phyloP scores from a whole-genome alignment of 2,797 vertebrate species.

The Gymnodraco acuticeps region DNA sequence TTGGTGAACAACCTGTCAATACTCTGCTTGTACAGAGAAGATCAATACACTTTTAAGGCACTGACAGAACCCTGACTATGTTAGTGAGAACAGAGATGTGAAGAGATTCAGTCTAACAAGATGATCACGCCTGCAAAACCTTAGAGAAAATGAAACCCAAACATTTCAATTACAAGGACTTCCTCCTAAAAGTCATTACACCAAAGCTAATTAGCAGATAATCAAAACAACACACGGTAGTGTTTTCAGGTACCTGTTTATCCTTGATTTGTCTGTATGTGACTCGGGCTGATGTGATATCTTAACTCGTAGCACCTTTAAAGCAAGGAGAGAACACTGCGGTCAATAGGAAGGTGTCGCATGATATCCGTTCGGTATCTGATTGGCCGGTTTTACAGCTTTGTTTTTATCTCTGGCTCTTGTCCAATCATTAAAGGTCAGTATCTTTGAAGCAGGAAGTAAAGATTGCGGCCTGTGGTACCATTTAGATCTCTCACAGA shows the following conservation, averaged over 20 bases:
- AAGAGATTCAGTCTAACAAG: conserved; percentile 37
- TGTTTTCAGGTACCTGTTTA: conserved; percentile 44
- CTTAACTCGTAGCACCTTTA: conserved; percentile 45
- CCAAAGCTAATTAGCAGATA: conserved; percentile 61
- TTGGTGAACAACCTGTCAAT: conserved; percentile 53
- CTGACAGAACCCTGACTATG: conserved; percentile 25
- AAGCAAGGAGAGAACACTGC: conserved; percentile 20
- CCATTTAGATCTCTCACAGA: conserved; percentile 87
- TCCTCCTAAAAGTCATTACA: conserved; percentile 58
- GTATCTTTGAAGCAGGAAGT: conserved; percentile 84
- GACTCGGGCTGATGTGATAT: conserved; percentile 40
- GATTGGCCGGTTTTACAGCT: conserved; percentile 73
- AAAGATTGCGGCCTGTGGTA: conserved; percentile 75
- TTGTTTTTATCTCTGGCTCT: conserved; percentile 66
- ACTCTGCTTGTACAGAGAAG: conserved; percentile 41
- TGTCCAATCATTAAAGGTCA: conserved; percentile 81
- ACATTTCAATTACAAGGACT: conserved; percentile 44
- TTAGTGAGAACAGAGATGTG: conserved; percentile 39
- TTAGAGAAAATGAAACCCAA: conserved; percentile 28
- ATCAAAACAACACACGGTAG: conserved; percentile 41
- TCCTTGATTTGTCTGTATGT: conserved; percentile 46
- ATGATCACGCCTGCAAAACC: conserved; percentile 25
- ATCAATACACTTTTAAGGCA: conserved; percentile 51
- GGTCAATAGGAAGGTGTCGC: conserved; percentile 65
- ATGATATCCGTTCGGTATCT: conserved; percentile 62